These are phyloP conservation scores for Gymnarchus niloticus DNA, from an alignment of 2,113 vertebrate species.

Conservation along the genomic window DNA sequence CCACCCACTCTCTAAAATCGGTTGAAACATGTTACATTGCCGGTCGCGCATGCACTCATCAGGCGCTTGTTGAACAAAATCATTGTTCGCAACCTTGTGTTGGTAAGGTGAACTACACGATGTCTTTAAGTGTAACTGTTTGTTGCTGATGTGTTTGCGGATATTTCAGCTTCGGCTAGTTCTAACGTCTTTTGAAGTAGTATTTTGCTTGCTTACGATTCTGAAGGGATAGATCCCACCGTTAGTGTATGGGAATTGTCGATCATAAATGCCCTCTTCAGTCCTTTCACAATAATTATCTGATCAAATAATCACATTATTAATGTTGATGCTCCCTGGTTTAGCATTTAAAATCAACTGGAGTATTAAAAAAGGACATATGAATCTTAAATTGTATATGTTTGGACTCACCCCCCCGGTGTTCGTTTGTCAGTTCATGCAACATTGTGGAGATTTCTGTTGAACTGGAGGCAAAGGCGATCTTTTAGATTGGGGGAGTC, in stretches of 20 bases:
- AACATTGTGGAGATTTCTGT: background rate
- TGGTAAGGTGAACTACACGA: too few relatives aligned
- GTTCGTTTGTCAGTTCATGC: background rate
- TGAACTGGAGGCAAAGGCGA: background rate
- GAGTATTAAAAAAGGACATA: background rate
- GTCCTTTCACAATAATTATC: background rate
- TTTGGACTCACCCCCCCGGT: background rate
- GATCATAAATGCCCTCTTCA: background rate
- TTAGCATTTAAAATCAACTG: background rate
- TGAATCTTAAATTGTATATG: background rate
- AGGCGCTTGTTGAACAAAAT: too few relatives aligned
- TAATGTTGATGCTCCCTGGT: background rate
- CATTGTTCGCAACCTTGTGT: too few relatives aligned
- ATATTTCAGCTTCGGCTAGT: too few relatives aligned
- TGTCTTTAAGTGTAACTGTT: too few relatives aligned
- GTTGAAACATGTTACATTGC: too few relatives aligned
- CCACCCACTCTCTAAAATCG: too few relatives aligned
- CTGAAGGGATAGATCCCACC: background rate
- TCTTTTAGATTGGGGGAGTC: background rate
- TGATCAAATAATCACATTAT: background rate
- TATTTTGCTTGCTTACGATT: background rate
- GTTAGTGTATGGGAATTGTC: background rate
- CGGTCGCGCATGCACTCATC: too few relatives aligned
- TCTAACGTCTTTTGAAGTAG: too few relatives aligned
- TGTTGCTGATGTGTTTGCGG: too few relatives aligned